Percentiles rank a stretch among this genome's conserved stretches.
Conservation (phyloP, 2,888 invertebrate species). For the Ophion ellenae region DNA sequence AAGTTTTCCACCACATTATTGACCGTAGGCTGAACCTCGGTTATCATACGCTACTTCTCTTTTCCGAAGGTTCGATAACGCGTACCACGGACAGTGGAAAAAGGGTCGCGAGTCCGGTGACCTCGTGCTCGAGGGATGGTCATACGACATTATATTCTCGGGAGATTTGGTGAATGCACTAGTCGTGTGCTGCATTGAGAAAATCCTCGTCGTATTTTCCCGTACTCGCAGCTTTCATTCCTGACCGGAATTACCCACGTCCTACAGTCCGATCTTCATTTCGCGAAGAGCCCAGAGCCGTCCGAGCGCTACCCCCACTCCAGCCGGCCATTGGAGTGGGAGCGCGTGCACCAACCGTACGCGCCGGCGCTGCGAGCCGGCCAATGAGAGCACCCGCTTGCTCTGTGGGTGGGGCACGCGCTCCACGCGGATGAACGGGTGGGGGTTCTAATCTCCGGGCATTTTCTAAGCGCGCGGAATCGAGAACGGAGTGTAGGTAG, state of each 20-base stretch:
- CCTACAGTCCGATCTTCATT: neutral
- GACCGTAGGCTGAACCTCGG: neutral
- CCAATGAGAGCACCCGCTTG: neutral
- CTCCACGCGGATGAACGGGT: neutral
- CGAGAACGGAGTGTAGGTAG: conserved; percentile 6
- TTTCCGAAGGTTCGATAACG: conserved; percentile 19
- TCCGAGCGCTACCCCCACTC: too few relatives aligned
- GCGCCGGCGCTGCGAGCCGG: neutral
- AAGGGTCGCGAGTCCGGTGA: neutral
- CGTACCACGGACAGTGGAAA: conserved; percentile 11
- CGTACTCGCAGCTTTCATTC: conserved; percentile 19
- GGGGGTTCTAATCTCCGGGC: neutral
- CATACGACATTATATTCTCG: conserved; percentile 26
- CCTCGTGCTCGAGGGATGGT: conserved; percentile 2
- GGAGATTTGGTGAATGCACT: conserved; percentile 24
- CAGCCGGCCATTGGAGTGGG: too few relatives aligned
- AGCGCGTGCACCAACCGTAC: neutral
- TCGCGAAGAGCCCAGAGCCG: neutral
- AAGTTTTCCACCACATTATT: neutral
- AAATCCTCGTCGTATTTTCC: conserved; percentile 42
- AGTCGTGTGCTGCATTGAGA: conserved; percentile 13
- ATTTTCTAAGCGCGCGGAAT: neutral
- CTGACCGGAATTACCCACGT: neutral
- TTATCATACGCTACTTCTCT: conserved; percentile 1
- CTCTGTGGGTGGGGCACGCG: neutral